These are phyloP conservation scores for Drosophila novamexicana DNA, from an alignment of 1,140 invertebrate species.

Conservation along the genomic window DNA sequence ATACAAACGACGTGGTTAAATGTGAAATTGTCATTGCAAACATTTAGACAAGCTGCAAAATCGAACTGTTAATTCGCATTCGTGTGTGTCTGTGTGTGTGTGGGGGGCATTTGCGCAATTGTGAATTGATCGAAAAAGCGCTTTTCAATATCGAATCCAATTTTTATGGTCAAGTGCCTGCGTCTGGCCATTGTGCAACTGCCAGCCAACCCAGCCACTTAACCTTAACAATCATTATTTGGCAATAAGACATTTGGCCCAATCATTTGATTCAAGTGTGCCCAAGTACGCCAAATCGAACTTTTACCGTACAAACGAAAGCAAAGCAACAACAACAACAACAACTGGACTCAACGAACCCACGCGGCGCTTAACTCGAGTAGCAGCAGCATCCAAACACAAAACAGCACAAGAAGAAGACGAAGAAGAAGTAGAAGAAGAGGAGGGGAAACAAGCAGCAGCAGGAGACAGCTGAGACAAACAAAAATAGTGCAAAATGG, in stretches of 20 bases:
- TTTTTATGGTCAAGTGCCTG: conserved; percentile 58
- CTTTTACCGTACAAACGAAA: conserved; percentile 60
- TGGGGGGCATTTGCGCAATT: conserved; percentile 10
- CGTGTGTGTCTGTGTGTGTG: background rate
- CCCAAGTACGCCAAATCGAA: conserved; percentile 34
- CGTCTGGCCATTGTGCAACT: conserved; percentile 62
- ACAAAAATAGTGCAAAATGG: conserved; percentile 64
- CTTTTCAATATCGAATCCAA: conserved; percentile 23
- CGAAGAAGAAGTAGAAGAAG: background rate
- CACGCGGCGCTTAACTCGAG: conserved; percentile 64
- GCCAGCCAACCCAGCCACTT: conserved; percentile 70
- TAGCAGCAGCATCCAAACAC: conserved; percentile 43
- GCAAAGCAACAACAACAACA: conserved; percentile 19
- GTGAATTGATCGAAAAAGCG: background rate
- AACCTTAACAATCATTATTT: conserved; percentile 79
- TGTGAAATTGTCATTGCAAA: conserved; percentile 16
- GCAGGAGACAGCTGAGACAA: conserved; percentile 4
- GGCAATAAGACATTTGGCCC: conserved; percentile 70
- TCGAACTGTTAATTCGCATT: background rate
- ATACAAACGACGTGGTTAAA: conserved; percentile 6
- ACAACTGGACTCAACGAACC: conserved; percentile 44
- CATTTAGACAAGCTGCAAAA: background rate
- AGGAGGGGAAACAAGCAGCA: too few relatives aligned
- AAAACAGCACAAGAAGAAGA: conserved; percentile 17
- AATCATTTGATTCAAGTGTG: conserved; percentile 64